Conservation (phyloP, 2,113 vertebrate species). For the Gymnarchus niloticus region DNA sequence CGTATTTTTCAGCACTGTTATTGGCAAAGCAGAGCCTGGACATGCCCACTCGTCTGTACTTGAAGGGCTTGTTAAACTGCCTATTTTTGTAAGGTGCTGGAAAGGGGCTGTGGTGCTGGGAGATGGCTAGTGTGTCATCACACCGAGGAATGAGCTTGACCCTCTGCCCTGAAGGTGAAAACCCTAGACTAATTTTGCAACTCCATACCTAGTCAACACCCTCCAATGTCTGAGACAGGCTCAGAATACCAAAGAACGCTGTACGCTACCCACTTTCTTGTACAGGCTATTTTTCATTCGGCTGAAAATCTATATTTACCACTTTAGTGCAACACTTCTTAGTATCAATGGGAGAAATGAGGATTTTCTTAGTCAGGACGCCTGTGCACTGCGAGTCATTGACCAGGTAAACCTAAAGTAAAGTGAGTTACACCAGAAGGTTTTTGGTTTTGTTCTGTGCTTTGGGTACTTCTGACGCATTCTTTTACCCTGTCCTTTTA, state of each 20-base stretch:
- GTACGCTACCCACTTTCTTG: background rate
- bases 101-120: slow-evolving; percentile 47
- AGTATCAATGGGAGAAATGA: background rate
- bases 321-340: background rate
- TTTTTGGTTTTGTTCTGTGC: background rate
- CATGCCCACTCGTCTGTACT: background rate
- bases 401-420: background rate
- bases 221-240: slow-evolving; percentile 46
- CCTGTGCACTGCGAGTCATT: background rate
- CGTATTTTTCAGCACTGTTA: too few relatives aligned
- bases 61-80: slow-evolving; percentile 38
- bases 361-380: background rate
- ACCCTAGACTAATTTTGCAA: slow-evolving; percentile 48
- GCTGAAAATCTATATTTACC: background rate
- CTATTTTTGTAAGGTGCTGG: slow-evolving; percentile 63
- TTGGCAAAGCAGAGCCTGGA: too few relatives aligned
- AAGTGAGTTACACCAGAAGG: background rate
- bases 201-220: slow-evolving; percentile 46
- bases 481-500: background rate
- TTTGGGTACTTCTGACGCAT: background rate
- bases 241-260: slow-evolving; percentile 37
- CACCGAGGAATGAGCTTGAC: slow-evolving; percentile 36
- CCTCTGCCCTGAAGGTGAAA: slow-evolving; percentile 61
- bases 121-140: slow-evolving; percentile 36
- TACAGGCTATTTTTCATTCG: background rate